phyloP scores from a whole-genome alignment of 2,888 invertebrate species.

The Heliconius ismenius region DNA sequence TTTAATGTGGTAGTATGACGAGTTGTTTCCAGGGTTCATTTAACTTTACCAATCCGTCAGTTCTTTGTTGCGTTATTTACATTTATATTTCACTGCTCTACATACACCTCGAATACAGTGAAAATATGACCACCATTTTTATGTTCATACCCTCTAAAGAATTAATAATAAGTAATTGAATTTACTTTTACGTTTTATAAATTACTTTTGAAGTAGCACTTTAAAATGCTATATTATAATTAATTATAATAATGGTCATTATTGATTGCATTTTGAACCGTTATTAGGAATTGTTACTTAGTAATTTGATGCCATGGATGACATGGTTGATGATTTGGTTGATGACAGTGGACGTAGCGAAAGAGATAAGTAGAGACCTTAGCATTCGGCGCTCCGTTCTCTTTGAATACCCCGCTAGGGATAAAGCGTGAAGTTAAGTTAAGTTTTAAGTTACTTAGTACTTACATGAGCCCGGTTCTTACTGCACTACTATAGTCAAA shows the following conservation, averaged over 20 bases:
- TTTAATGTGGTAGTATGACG: constrained; percentile 37
- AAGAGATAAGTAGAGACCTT: too few species aligned
- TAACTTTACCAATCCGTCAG: constrained; percentile 41
- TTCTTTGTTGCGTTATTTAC: constrained; percentile 40
- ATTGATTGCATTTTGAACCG: background rate
- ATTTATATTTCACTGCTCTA: constrained; percentile 29
- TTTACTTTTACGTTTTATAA: background rate
- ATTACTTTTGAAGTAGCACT: background rate
- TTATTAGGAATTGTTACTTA: background rate
- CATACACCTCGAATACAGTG: background rate
- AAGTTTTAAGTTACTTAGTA: background rate
- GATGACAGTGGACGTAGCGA: too few species aligned
- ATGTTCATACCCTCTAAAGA: background rate
- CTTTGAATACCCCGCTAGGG: too few species aligned
- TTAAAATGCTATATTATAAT: background rate
- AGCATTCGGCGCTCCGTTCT: too few species aligned
- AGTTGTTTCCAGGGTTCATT: constrained; percentile 47
- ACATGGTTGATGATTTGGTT: too few species aligned
- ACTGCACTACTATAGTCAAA: background rate
- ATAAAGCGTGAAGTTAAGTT: too few species aligned
- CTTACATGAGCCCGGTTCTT: background rate
- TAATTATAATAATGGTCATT: background rate
- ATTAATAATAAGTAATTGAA: background rate
- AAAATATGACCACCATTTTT: background rate
- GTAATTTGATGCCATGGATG: too few species aligned